These are phyloP conservation scores for Carabus problematicus DNA, from an alignment of 2,888 invertebrate genomes.

Conservation along the genomic window DNA sequence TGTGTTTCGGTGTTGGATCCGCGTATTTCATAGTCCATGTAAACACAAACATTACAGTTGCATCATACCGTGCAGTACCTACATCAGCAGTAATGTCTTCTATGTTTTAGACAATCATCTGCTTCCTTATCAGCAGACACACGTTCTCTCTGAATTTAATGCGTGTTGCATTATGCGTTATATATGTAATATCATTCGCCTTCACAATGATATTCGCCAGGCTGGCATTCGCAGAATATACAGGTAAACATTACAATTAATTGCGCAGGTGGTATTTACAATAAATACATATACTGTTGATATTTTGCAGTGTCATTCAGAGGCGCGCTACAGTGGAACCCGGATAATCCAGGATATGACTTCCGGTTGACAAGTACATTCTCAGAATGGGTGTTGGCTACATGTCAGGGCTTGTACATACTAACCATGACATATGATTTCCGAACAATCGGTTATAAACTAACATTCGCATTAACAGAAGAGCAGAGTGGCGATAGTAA, in stretches of 20 bases:
- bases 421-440: conserved; percentile 20
- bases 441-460: conserved; percentile 19
- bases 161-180: conserved; percentile 16
- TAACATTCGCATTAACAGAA: conserved; percentile 12
- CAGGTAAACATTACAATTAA: conserved; percentile 16
- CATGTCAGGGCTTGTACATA: conserved; percentile 25
- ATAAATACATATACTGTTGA: conserved; percentile 1
- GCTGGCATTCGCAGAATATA: conserved; percentile 20
- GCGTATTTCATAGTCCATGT: conserved; percentile 35
- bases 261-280: neutral
- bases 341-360: conserved; percentile 20
- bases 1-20: conserved; percentile 31
- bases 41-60: neutral
- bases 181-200: conserved; percentile 28
- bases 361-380: conserved; percentile 28
- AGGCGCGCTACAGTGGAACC: conserved; percentile 9
- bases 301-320: conserved; percentile 10
- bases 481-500: neutral
- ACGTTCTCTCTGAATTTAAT: conserved; percentile 23
- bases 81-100: no score
- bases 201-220: conserved; percentile 25
- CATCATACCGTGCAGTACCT: no score
- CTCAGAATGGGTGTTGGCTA: conserved; percentile 25
- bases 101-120: conserved; percentile 27
- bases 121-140: conserved; percentile 17